Conservation (phyloP, 53 echinoderm and acorn worm genomes). For the Holothuria leucospilota region DNA sequence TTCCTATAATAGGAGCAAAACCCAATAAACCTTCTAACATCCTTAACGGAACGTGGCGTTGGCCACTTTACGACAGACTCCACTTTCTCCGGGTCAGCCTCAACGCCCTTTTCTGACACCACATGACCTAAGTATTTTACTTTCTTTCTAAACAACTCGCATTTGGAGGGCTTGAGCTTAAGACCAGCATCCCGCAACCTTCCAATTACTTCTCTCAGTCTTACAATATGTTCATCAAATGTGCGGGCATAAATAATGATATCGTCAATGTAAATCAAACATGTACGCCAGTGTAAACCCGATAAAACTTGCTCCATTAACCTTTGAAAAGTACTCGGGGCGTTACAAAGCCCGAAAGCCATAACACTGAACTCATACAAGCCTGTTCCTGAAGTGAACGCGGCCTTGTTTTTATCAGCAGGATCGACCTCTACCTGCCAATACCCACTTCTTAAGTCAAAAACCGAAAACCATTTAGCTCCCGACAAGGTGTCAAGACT, state of each 20-base stretch:
- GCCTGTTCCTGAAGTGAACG: conserved; percentile 55
- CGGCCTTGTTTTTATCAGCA: conserved; percentile 40
- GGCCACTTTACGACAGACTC: too few relatives aligned
- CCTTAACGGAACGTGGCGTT: too few relatives aligned
- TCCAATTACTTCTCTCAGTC: conserved; percentile 41
- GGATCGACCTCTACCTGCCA: conserved; percentile 56
- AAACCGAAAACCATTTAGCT: conserved; percentile 39
- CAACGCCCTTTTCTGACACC: conserved; percentile 4
- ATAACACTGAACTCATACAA: conserved; percentile 68
- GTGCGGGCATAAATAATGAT: conserved; percentile 56
- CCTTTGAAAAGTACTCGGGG: conserved; percentile 60
- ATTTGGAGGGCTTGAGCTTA: conserved; percentile 36
- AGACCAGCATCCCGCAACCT: conserved; percentile 33
- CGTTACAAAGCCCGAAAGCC: conserved; percentile 59
- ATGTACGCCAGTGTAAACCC: conserved; percentile 36
- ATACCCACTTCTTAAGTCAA: conserved; percentile 52
- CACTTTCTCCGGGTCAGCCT: too few relatives aligned
- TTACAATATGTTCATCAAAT: conserved; percentile 36
- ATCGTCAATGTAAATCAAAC: conserved; percentile 64
- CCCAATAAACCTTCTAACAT: too few relatives aligned
- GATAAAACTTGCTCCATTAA: conserved; percentile 53
- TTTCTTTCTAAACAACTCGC: conserved; percentile 20
- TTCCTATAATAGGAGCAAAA: too few relatives aligned
- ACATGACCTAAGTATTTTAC: conserved; percentile 37
- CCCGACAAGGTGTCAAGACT: conserved; percentile 51